These are phyloP conservation scores for Sandelia bainsii DNA, from an alignment of 2,797 vertebrate species.

Conservation along the genomic window DNA sequence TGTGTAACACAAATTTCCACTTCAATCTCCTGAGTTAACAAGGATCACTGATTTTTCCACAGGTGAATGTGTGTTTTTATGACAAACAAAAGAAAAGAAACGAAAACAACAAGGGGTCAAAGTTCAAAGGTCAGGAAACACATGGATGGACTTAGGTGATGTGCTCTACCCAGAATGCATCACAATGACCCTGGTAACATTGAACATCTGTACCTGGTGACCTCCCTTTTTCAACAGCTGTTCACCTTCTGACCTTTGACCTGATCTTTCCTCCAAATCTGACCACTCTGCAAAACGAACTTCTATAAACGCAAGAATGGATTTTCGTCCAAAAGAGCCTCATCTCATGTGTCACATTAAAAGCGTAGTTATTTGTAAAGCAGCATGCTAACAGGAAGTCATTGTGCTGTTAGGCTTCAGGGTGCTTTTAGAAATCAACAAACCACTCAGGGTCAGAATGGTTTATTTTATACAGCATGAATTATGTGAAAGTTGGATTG, in stretches of 20 bases:
- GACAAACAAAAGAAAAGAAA: slow-evolving; percentile 26
- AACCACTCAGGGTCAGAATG: slow-evolving; percentile 4
- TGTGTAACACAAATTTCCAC: slow-evolving; percentile 55
- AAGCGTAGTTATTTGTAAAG: slow-evolving; percentile 60
- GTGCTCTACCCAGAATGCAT: slow-evolving; percentile 77
- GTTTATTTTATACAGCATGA: background rate
- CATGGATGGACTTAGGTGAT: slow-evolving; percentile 71
- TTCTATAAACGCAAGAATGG: slow-evolving; percentile 28
- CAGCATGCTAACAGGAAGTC: slow-evolving; percentile 44
- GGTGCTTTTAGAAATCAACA: slow-evolving; percentile 17
- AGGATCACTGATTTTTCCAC: slow-evolving; percentile 37
- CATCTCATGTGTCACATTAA: slow-evolving; percentile 55
- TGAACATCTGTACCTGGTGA: slow-evolving; percentile 83
- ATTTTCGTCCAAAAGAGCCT: slow-evolving; percentile 28
- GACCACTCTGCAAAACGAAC: slow-evolving; percentile 50
- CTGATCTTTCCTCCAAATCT: slow-evolving; percentile 52
- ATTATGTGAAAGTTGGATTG: background rate
- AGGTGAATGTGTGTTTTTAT: slow-evolving; percentile 20
- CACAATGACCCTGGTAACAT: slow-evolving; percentile 76
- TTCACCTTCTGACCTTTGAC: slow-evolving; percentile 68
- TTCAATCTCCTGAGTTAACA: slow-evolving; percentile 34
- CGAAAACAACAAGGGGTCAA: slow-evolving; percentile 42
- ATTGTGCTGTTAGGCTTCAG: slow-evolving; percentile 20
- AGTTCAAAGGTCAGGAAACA: slow-evolving; percentile 70
- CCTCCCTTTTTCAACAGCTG: slow-evolving; percentile 77